Evolutionary conservation across 2,888 invertebrate species (phyloP).

Genomic region (Drosophila prostipennis): DNA sequence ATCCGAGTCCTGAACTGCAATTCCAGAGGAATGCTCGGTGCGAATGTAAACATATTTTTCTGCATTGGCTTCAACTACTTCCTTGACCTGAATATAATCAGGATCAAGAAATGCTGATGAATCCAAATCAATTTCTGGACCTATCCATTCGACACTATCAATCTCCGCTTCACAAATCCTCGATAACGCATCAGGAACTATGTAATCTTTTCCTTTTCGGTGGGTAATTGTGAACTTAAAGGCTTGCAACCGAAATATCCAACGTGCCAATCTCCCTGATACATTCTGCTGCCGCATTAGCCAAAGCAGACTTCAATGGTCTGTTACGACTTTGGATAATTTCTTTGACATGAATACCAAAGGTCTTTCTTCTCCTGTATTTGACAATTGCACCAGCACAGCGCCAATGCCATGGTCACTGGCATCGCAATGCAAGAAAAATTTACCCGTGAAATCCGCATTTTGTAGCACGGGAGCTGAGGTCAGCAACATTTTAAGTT

Average conservation of each 20-base stretch:
- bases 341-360: constrained; percentile 1
- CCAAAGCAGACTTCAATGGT: background rate
- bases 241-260: constrained; percentile 1
- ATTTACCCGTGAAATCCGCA: background rate
- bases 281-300: background rate
- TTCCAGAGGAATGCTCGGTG: background rate
- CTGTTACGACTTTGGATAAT: background rate
- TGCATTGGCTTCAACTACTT: background rate
- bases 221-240: constrained; percentile 3
- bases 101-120: background rate
- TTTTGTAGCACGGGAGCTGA: too few relatives aligned
- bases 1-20: background rate
- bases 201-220: constrained; percentile 18
- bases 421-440: background rate
- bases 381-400: background rate
- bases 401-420: background rate
- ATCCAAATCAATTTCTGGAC: background rate
- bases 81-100: background rate
- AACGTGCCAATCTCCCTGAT: background rate
- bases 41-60: constrained; percentile 1
- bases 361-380: background rate
- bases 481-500: background rate
- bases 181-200: constrained; percentile 13
- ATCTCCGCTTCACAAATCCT: background rate
- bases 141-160: background rate